Percentiles rank a stretch among this genome's conserved stretches.
These are phyloP conservation scores for Venusia cambrica DNA, from an alignment of 2,888 invertebrate species.

Conservation along the genomic window DNA sequence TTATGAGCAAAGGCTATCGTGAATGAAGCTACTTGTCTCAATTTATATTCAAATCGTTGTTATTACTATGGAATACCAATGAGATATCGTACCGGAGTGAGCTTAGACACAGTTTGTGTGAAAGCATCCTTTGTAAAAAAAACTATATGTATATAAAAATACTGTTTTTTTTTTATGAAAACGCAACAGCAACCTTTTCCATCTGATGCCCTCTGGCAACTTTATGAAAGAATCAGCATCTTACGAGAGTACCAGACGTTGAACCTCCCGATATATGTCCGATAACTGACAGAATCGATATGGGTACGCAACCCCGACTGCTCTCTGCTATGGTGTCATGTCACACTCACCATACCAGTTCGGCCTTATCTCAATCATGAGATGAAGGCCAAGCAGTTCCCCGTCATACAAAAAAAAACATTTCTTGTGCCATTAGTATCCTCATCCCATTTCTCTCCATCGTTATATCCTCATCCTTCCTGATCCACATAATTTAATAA, in stretches of 20 bases:
- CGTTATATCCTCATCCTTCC: too few species aligned
- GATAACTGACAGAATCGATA: too few species aligned
- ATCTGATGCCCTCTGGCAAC: conserved; percentile 23
- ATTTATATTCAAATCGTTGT: conserved; percentile 54
- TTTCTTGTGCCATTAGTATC: too few species aligned
- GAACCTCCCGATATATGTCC: too few species aligned
- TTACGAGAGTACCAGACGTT: conserved; percentile 21
- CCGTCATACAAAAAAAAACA: too few species aligned
- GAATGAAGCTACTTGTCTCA: conserved; percentile 47
- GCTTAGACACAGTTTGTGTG: conserved; percentile 12
- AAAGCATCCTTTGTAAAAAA: conserved; percentile 13
- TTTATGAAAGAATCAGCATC: conserved; percentile 27
- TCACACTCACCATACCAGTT: too few species aligned
- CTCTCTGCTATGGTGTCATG: too few species aligned
- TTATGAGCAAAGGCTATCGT: conserved; percentile 44
- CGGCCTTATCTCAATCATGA: too few species aligned
- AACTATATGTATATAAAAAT: conserved; percentile 31
- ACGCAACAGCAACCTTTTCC: conserved; percentile 19
- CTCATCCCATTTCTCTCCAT: too few species aligned
- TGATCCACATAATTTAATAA: too few species aligned
- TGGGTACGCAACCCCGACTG: too few species aligned
- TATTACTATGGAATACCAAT: conserved; percentile 51
- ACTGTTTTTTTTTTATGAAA: conserved; percentile 26
- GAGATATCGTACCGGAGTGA: conserved; percentile 32
- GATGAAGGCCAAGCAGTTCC: too few species aligned